Percentiles rank a stretch among this genome's conserved stretches.
Evolutionary conservation across 2,113 vertebrate genomes (phyloP).

Genomic region (Manacus vitellinus): DNA sequence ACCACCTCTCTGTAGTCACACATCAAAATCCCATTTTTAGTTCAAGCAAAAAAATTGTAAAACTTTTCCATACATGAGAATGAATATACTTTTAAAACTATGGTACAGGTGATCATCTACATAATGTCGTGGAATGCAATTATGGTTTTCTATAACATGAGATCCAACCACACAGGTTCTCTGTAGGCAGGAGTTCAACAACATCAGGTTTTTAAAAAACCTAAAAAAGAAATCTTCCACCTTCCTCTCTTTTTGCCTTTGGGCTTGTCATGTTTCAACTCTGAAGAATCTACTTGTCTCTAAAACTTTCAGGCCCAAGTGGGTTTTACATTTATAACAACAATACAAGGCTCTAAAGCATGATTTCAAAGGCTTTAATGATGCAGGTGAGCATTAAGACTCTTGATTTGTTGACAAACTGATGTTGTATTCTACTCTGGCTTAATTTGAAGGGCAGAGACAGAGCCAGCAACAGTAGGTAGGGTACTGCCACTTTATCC

Average conservation of each 20-base stretch:
- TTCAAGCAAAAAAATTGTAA: not conserved
- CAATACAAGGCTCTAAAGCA: not conserved
- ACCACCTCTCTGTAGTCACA: not conserved
- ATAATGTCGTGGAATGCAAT: not conserved
- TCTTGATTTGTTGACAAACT: not conserved
- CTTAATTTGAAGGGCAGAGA: not conserved
- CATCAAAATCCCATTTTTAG: not conserved
- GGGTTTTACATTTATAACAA: not conserved
- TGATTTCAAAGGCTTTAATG: not conserved
- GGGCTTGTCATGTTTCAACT: not conserved
- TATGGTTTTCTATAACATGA: not conserved
- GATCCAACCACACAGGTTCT: not conserved
- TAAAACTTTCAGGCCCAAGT: not conserved
- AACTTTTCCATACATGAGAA: not conserved
- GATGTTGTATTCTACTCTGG: not conserved
- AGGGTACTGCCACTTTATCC: not conserved
- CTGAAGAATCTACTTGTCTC: not conserved
- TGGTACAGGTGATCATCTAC: not conserved
- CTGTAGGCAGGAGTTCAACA: not conserved
- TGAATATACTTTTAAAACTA: not conserved
- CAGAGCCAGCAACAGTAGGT: not conserved
- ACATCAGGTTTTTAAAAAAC: not conserved
- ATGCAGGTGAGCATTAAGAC: not conserved
- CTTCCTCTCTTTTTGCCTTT: not conserved
- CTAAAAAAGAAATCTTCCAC: not conserved